Percentiles rank a stretch among this genome's conserved stretches.
These are phyloP conservation scores for Gobionotothen gibberifrons DNA, from an alignment of 2,797 vertebrate species.

Conservation along the genomic window DNA sequence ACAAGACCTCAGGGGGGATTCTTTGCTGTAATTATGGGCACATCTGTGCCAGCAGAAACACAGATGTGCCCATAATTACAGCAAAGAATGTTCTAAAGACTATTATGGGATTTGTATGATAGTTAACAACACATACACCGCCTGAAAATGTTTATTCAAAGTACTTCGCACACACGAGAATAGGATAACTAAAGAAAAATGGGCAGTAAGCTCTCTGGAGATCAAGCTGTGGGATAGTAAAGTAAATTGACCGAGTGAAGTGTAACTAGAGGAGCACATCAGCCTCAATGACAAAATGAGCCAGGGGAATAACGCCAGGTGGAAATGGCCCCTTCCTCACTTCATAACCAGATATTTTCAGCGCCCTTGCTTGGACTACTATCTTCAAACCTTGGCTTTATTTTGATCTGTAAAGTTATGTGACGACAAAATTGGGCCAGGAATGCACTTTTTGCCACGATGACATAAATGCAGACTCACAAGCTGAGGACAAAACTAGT, in stretches of 20 bases:
- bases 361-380: no score
- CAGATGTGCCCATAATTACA: slow-evolving; percentile 12
- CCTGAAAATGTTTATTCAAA: slow-evolving; percentile 10
- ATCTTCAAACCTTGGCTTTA: no score
- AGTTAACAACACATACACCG: slow-evolving; percentile 1
- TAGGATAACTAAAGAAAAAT: background rate
- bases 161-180: background rate
- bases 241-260: background rate
- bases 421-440: no score
- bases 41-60: background rate
- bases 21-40: background rate
- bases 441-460: no score
- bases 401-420: no score
- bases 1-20: background rate
- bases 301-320: no score
- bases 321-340: no score
- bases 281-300: no score
- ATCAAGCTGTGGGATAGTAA: background rate
- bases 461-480: no score
- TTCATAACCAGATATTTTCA: no score
- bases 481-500: no score
- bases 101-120: background rate
- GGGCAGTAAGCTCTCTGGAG: background rate
- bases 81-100: slow-evolving; percentile 3
- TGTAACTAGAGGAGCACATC: background rate